These are phyloP conservation scores for Equus przewalskii DNA, from an alignment of 2,113 vertebrate genomes.

Conservation along the genomic window DNA sequence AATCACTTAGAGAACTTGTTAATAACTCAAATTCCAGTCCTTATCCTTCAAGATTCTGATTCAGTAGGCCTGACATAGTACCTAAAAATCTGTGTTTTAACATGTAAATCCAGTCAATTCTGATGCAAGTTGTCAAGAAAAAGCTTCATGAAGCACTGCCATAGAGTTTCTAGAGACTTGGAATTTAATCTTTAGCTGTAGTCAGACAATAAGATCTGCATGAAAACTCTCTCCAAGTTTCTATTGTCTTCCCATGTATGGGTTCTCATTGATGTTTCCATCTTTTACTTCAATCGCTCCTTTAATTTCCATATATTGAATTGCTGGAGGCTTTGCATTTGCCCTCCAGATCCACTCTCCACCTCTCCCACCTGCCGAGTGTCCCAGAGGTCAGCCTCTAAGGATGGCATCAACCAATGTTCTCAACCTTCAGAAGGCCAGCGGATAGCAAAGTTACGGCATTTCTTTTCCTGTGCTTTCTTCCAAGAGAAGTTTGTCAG, in stretches of 20 bases:
- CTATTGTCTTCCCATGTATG: background rate
- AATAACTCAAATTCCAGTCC: background rate
- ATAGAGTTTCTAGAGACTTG: background rate
- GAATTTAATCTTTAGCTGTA: background rate
- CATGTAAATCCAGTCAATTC: background rate
- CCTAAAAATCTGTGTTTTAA: background rate
- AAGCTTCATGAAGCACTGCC: background rate
- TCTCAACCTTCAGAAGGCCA: background rate
- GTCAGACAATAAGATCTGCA: background rate
- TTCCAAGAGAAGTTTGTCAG: background rate
- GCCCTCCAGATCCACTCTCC: background rate
- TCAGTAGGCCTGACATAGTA: background rate
- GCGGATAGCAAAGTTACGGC: background rate
- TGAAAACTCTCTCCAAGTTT: background rate
- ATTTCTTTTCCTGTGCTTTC: background rate
- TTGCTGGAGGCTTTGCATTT: background rate
- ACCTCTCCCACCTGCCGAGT: fast-evolving
- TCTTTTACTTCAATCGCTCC: background rate
- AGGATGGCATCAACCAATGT: too few relatives aligned
- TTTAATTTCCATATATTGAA: background rate
- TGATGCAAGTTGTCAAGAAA: background rate
- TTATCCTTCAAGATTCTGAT: background rate
- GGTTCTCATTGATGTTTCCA: background rate
- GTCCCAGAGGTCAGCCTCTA: background rate
- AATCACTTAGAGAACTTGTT: background rate